Evolutionary conservation across 1,140 invertebrate genomes (phyloP).

Genomic region (Eulimnadia texana): DNA sequence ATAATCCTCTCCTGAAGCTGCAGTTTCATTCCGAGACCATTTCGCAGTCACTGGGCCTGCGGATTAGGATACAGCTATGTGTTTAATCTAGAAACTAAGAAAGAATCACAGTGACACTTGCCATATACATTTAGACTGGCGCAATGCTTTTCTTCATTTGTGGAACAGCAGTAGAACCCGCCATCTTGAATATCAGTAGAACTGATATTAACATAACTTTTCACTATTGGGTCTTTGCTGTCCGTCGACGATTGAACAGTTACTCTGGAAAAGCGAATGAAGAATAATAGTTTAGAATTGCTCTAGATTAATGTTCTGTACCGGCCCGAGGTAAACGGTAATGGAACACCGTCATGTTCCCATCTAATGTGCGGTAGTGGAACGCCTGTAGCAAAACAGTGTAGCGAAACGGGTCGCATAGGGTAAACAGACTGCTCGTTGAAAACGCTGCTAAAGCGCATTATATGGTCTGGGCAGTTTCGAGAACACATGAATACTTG

Average conservation of each 20-base stretch:
- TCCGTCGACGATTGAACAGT: not conserved
- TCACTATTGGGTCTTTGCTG: not conserved
- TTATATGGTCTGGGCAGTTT: conserved; percentile 61
- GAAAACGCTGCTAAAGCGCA: conserved; percentile 61
- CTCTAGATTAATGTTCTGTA: not conserved
- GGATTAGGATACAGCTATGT: not conserved
- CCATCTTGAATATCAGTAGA: conserved; percentile 76
- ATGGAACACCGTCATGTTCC: conserved; percentile 59
- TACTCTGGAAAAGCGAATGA: conserved; percentile 6
- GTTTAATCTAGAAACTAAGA: too few relatives aligned
- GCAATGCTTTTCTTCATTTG: conserved; percentile 43
- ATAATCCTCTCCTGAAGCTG: conserved; percentile 29
- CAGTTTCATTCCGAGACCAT: conserved; percentile 33
- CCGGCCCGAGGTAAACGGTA: conserved; percentile 32
- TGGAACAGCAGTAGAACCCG: conserved; percentile 70
- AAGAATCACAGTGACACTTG: too few relatives aligned
- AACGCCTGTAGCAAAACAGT: conserved; percentile 70
- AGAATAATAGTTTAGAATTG: not conserved
- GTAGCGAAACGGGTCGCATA: conserved; percentile 65
- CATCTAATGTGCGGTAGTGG: conserved; percentile 68
- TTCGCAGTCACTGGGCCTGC: conserved; percentile 8
- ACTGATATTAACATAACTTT: conserved; percentile 74
- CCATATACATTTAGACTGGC: conserved; percentile 74
- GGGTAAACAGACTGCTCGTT: conserved; percentile 69
- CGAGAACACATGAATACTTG: conserved; percentile 8